Evolutionary conservation across 2,888 invertebrate species (phyloP), one percentile per base, ranked within the genome.

Genomic region (Zaprionus obscuricornis): DNA sequence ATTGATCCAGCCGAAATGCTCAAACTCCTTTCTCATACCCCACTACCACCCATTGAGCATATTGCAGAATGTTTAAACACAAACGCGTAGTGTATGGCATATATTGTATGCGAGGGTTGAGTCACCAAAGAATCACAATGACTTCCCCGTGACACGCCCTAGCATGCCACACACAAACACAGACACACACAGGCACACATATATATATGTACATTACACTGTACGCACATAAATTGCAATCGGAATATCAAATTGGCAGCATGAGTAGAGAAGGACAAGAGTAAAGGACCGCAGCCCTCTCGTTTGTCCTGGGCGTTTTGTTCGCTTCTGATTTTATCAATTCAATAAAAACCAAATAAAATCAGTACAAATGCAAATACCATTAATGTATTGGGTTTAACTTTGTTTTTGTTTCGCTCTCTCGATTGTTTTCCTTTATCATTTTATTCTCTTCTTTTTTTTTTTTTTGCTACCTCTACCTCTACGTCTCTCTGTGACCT

Each of bases 321-420:
- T 59, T 57, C 58, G 40, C 51, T 59, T 74, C 66, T 74, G 88
- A 88, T 88, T 88, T 88, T 87, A 88, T 88, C 88, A 88, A 88
- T 88, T 88, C 88, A 88, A 88, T 88, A 87, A 88, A 88, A 88
- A 86, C 81, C 72, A 83, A 88, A 88, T 88, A 88, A 88, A 88
- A 88, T 88, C 88, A 79, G 84, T 77, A 87, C 79, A 86, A 83
- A 87, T 85, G 83, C 86, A 87, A 87, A 88, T 88, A 88, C 78
- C 87, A 81, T 87, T 85, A 88, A 87, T 87, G 85, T 78, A 85
- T 85, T 77, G 74, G 77, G 72, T 76, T 82, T 83, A 74, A 74
- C 84, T 83, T 81, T 73, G 74, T 77, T 81, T 84, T 81, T 69
- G 70, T 83, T 69, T 78, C 62, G 46, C 52, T 31, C n/a, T n/a